These are phyloP conservation scores for Phocoena sinus DNA, from an alignment of 2,113 vertebrate genomes.

Conservation along the genomic window DNA sequence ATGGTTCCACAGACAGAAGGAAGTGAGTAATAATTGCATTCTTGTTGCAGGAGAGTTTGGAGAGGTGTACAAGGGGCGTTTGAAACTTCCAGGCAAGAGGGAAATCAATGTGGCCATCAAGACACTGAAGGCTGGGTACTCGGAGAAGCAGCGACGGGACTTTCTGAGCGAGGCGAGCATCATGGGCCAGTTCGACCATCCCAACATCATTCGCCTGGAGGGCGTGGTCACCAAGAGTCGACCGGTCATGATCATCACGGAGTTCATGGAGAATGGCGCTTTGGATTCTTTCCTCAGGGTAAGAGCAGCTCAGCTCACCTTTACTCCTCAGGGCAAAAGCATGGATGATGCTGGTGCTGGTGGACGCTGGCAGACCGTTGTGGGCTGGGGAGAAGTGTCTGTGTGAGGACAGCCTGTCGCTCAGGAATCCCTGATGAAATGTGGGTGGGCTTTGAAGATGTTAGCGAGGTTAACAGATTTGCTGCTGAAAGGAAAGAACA, in stretches of 20 bases:
- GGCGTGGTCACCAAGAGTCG: constrained; percentile 98
- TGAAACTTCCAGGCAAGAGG: constrained; percentile 95
- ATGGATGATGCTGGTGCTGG: background rate
- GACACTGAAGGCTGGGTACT: constrained; percentile 95
- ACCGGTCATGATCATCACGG: constrained; percentile 98
- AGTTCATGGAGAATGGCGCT: constrained; percentile 99
- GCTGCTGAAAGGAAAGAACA: background rate
- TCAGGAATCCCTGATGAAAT: background rate
- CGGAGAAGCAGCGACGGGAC: constrained; percentile 96
- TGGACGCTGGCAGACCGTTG: rapidly evolving
- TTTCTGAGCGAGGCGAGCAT: constrained; percentile 98
- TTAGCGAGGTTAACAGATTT: background rate
- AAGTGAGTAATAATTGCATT: background rate
- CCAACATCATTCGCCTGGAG: constrained; percentile 97
- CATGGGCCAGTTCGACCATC: constrained; percentile 99
- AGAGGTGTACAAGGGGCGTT: constrained; percentile 97
- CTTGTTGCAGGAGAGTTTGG: constrained; percentile 93
- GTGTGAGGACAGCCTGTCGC: rapidly evolving
- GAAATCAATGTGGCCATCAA: constrained; percentile 99
- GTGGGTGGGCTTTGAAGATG: background rate
- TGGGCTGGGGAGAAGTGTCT: background rate
- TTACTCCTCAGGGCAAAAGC: background rate
- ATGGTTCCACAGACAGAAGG: background rate
- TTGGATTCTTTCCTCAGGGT: constrained; percentile 98
- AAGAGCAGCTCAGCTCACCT: constrained; percentile 40